Conservation (phyloP, 2,888 invertebrate species). For the Tenthredo distinguenda region DNA sequence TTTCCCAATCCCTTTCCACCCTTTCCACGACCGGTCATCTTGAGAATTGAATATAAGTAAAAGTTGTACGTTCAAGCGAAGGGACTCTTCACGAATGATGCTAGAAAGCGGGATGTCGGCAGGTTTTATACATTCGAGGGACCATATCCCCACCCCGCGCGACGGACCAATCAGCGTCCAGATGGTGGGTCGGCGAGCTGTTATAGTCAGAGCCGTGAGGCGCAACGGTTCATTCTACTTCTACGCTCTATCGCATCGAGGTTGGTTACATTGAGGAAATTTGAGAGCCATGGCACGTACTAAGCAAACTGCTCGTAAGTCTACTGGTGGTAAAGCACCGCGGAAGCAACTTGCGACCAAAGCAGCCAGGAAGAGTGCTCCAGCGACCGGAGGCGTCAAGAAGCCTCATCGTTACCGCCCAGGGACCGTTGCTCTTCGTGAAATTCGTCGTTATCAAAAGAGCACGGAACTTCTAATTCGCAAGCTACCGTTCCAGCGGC, state of each 20-base stretch:
- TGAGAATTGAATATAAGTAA: slow-evolving; percentile 53
- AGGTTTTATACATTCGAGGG: neutral
- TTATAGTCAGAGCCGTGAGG: neutral
- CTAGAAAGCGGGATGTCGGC: neutral
- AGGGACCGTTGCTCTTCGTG: slow-evolving; percentile 86
- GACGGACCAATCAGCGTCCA: slow-evolving; percentile 18
- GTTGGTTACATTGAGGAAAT: neutral
- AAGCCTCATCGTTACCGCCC: slow-evolving; percentile 86
- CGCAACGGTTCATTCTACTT: neutral
- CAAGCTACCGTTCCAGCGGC: slow-evolving; percentile 85
- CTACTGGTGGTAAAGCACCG: slow-evolving; percentile 87
- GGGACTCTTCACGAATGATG: slow-evolving; percentile 19
- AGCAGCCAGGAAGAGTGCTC: slow-evolving; percentile 86
- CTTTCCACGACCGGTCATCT: slow-evolving; percentile 90
- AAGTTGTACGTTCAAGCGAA: neutral
- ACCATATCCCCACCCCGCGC: neutral
- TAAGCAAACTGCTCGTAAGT: slow-evolving; percentile 87
- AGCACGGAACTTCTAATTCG: slow-evolving; percentile 85
- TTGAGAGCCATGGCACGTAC: slow-evolving; percentile 83
- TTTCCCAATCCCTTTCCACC: slow-evolving; percentile 90
- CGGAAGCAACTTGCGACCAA: slow-evolving; percentile 84
- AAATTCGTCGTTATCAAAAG: slow-evolving; percentile 86
- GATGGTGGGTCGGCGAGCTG: neutral
- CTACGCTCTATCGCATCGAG: neutral
- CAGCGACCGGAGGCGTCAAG: slow-evolving; percentile 87